phyloP scores from a whole-genome alignment of 1,140 invertebrate species.

The Achroia grisella region DNA sequence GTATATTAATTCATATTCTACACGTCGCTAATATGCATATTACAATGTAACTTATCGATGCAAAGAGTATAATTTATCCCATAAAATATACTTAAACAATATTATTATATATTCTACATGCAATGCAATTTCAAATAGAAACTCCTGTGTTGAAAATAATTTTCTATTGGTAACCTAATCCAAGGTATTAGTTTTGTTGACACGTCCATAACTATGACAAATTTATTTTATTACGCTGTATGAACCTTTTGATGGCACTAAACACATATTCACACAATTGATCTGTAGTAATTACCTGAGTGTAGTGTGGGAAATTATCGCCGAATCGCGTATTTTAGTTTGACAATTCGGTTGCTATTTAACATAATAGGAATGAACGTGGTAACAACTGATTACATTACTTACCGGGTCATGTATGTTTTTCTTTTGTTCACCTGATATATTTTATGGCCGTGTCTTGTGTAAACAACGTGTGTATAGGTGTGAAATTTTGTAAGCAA shows the following conservation, averaged over 20 bases:
- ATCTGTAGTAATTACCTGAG: slow-evolving; percentile 34
- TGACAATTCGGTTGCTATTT: slow-evolving; percentile 62
- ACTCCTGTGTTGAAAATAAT: no score
- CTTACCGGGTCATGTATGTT: slow-evolving; percentile 57
- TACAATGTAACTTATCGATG: no score
- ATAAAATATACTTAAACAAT: background rate
- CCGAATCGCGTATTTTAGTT: slow-evolving; percentile 51
- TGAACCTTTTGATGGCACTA: slow-evolving; percentile 14
- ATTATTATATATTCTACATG: no score
- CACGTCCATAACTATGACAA: slow-evolving; percentile 35
- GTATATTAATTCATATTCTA: no score
- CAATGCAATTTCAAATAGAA: no score
- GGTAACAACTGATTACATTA: slow-evolving; percentile 49
- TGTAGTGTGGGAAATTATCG: slow-evolving; percentile 59
- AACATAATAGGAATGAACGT: slow-evolving; percentile 34
- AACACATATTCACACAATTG: no score
- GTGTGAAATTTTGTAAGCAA: slow-evolving; percentile 63
- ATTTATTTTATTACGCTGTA: slow-evolving; percentile 28
- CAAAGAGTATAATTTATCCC: no score
- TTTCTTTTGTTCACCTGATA: slow-evolving; percentile 61
- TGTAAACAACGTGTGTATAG: slow-evolving; percentile 66
- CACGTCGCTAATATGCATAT: no score
- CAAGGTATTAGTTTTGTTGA: slow-evolving; percentile 35
- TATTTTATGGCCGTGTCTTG: slow-evolving; percentile 66
- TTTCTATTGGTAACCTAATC: slow-evolving; percentile 17